Conservation (phyloP, 2,888 invertebrate species). For the Apamea monoglypha region DNA sequence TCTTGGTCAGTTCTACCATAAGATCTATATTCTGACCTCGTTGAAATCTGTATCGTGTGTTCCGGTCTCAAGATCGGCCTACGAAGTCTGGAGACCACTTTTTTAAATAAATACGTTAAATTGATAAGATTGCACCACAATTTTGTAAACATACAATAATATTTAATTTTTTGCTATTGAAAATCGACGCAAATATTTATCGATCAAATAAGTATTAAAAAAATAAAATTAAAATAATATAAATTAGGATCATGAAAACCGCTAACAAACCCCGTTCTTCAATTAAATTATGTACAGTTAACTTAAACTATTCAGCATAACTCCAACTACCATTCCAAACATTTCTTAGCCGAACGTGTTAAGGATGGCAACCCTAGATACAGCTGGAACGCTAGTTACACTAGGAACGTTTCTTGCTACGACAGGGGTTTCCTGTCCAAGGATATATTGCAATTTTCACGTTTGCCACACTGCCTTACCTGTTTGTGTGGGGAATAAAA, state of each 20-base stretch:
- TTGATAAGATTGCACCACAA: background rate
- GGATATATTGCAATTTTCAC: conserved; percentile 76
- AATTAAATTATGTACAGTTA: background rate
- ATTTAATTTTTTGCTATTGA: background rate
- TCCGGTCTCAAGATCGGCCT: background rate
- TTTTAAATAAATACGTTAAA: background rate
- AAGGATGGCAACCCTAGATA: conserved; percentile 60
- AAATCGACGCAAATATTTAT: background rate
- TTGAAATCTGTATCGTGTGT: background rate
- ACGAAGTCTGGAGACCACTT: too few species aligned
- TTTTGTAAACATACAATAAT: too few species aligned
- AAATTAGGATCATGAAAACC: background rate
- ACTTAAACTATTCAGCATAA: conserved; percentile 18
- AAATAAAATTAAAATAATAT: background rate
- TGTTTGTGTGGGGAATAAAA: conserved; percentile 56
- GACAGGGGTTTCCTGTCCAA: conserved; percentile 75
- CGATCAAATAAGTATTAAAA: background rate
- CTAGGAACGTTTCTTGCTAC: conserved; percentile 73
- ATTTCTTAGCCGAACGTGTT: conserved; percentile 25
- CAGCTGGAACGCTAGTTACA: conserved; percentile 69
- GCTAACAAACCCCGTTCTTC: background rate
- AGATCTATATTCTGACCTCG: background rate
- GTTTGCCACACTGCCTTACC: conserved; percentile 60
- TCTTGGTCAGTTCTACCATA: background rate
- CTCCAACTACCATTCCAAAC: background rate